Base-by-base conservation (phyloP, 1,140 invertebrate species). In the Melanaphis sacchari region DNA sequence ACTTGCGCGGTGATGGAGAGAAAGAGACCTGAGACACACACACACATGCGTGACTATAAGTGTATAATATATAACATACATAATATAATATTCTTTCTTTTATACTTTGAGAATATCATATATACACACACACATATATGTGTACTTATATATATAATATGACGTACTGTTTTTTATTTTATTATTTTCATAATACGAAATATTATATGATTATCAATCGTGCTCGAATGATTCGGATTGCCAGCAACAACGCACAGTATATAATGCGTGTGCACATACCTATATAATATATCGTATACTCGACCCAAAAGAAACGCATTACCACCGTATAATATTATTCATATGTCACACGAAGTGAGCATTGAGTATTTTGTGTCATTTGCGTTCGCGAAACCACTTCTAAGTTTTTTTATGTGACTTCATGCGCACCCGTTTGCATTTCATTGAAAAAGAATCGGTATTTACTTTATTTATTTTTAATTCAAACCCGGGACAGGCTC, bases 141-240 rank as follows among this genome's bases (percentile, higher is more conserved):
- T 1, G 21, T 52, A 52, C 21, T 1, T 52, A 24, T 31, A 31
- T 31, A 87, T 38, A 36, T 36, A 22, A 36, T 43, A 43, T 87
- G 5, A 90, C 22, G 36, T 82, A 38, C 31, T 18, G 7, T 82
- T 21, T 82, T 82, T 40, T 82, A 21, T 38, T 24, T 84, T 82
- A 66, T 81, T 82, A 38, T 21, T 38, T 46, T 49, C 82, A 43
- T 88, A 36, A 36, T 41, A 49, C 87, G 87, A 49, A 88, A 52
- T 46, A 88, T 18, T 84, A 18, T 88, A 88, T 88, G 15, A n/a
- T 36, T 46, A 88, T 88, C 85, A 88, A 88, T 88, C 85, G 43
- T 88, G 85, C 85, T 46, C 85, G 85, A 46, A 43, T 43, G 43
- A 88, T 88, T 46, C 31, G 85, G 31, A 88, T 88, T 36, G 41